phyloP scores from a whole-genome alignment of 2,888 invertebrate genomes.

The Xanthorhoe spadicearia region DNA sequence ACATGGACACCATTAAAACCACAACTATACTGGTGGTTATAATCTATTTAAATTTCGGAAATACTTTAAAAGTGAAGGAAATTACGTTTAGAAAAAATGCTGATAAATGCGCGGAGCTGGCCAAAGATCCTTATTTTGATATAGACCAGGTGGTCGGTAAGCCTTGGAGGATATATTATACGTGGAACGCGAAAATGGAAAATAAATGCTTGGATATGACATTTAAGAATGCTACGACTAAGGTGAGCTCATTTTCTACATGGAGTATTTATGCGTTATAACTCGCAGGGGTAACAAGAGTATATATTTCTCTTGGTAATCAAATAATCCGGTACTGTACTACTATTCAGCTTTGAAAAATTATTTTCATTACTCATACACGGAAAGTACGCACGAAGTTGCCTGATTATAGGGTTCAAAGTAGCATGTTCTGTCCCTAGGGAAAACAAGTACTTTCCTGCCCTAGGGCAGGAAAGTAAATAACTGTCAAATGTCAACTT shows the following conservation, averaged over 20 bases:
- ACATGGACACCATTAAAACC: conserved; percentile 25
- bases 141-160: conserved; percentile 59
- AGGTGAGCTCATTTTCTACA: conserved; percentile 49
- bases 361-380: too few relatives aligned
- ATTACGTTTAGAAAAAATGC: conserved; percentile 32
- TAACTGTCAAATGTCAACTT: too few relatives aligned
- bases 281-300: not conserved
- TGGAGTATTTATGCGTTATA: not conserved
- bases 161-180: conserved; percentile 68
- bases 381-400: too few relatives aligned
- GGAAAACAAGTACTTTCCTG: too few relatives aligned
- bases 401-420: too few relatives aligned
- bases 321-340: too few relatives aligned
- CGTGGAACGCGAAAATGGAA: conserved; percentile 65
- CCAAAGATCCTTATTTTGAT: conserved; percentile 64
- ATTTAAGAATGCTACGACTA: conserved; percentile 59
- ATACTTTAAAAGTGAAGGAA: conserved; percentile 22
- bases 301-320: too few relatives aligned
- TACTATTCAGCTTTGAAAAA: too few relatives aligned
- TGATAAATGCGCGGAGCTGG: conserved; percentile 53
- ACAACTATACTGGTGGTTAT: conserved; percentile 7
- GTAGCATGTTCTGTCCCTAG: too few relatives aligned
- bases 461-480: too few relatives aligned
- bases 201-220: conserved; percentile 63
- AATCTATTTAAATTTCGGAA: not conserved